These are phyloP conservation scores for Synergus laeviventris DNA, from an alignment of 2,888 invertebrate species.

Conservation along the genomic window DNA sequence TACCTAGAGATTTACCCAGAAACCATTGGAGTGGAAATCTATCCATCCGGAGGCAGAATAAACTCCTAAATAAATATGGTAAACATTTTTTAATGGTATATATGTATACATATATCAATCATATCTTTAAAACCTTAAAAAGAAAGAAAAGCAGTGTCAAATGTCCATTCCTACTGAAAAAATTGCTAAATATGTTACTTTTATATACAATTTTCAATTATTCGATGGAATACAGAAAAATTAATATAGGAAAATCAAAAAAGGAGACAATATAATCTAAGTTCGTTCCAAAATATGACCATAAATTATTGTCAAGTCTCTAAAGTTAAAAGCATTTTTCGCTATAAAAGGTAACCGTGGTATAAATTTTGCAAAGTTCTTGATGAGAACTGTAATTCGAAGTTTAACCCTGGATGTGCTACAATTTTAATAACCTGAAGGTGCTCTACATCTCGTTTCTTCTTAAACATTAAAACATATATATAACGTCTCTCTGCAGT, in stretches of 20 bases:
- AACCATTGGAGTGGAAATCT: conserved; percentile 27
- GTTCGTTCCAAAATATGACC: not conserved
- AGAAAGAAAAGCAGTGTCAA: no score
- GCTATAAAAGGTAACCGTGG: not conserved
- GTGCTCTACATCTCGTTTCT: conserved; percentile 8
- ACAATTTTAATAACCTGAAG: conserved; percentile 7
- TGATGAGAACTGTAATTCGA: not conserved
- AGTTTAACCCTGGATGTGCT: not conserved
- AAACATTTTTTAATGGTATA: not conserved
- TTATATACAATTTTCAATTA: not conserved
- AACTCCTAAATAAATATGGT: conserved; percentile 15
- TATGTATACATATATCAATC: no score
- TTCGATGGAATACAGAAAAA: not conserved
- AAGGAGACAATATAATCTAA: not conserved
- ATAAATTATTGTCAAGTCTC: conserved; percentile 2
- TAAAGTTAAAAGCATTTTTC: not conserved
- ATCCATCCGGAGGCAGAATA: conserved; percentile 1
- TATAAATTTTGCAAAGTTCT: not conserved
- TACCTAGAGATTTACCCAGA: conserved; percentile 32
- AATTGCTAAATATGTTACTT: not conserved
- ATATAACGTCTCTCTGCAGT: not conserved
- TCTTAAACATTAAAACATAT: not conserved
- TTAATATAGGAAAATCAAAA: not conserved
- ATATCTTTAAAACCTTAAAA: not conserved
- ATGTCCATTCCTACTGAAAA: no score